These are phyloP conservation scores for Microcebus lehilahytsara DNA, from an alignment of 2,113 vertebrate species.

Conservation along the genomic window DNA sequence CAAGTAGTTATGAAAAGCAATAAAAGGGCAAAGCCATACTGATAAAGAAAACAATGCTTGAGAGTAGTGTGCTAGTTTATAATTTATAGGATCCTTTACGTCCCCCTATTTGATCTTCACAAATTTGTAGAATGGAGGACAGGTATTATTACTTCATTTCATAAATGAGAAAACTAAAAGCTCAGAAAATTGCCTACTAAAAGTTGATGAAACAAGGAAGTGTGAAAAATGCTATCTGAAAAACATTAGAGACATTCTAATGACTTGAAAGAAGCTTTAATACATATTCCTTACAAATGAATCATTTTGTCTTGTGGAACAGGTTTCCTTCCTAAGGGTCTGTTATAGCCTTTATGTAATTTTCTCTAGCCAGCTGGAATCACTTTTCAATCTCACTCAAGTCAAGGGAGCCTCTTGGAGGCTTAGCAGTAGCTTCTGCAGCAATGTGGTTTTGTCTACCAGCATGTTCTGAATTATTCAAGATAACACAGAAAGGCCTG, in stretches of 20 bases:
- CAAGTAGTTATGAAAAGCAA: not conserved
- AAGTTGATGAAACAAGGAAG: not conserved
- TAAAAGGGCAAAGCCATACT: not conserved
- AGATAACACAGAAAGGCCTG: conserved; percentile 21
- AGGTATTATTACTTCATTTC: not conserved
- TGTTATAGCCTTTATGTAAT: not conserved
- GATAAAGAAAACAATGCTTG: not conserved
- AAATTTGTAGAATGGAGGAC: not conserved
- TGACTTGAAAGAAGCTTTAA: not conserved
- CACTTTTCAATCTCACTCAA: not conserved
- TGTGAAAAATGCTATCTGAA: not conserved
- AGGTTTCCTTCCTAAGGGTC: conserved; percentile 21
- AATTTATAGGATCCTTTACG: not conserved
- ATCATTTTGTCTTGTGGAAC: not conserved
- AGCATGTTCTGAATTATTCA: conserved; percentile 54
- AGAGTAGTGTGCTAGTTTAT: not conserved
- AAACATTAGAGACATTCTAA: not conserved
- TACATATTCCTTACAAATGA: not conserved
- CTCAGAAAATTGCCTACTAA: not conserved
- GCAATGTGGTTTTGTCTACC: not conserved
- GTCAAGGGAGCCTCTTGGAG: not conserved
- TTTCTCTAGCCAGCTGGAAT: not conserved
- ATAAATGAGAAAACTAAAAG: not conserved
- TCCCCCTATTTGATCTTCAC: not conserved
- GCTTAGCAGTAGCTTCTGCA: not conserved